phyloP scores from a whole-genome alignment of 92 coral and sea anemone species.

The Desmophyllum pertusum region DNA sequence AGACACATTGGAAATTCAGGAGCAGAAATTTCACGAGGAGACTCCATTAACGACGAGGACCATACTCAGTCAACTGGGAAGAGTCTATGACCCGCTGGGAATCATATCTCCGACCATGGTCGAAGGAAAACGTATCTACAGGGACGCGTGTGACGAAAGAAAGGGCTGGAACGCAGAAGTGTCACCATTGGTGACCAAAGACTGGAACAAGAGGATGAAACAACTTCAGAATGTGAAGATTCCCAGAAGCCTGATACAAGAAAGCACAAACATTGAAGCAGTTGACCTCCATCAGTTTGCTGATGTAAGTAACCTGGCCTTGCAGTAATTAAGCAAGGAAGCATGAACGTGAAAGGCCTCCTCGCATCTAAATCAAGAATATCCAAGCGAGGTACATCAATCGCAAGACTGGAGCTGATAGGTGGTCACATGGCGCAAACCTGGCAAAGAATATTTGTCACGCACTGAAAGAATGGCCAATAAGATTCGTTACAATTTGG shows the following conservation, averaged over 20 bases:
- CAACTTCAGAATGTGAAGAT: constrained; percentile 58
- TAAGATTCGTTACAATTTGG: constrained; percentile 46
- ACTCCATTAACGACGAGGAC: constrained; percentile 48
- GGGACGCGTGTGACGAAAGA: constrained; percentile 61
- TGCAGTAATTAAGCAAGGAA: constrained; percentile 52
- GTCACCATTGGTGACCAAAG: constrained; percentile 12
- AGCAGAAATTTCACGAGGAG: background rate
- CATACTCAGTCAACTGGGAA: constrained; percentile 56
- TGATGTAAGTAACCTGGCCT: constrained; percentile 71
- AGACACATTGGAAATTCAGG: constrained; percentile 42
- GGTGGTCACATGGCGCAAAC: constrained; percentile 65
- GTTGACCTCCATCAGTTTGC: constrained; percentile 69
- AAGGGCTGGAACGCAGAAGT: constrained; percentile 60
- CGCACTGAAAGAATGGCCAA: constrained; percentile 60
- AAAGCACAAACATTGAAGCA: constrained; percentile 17
- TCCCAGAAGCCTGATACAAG: constrained; percentile 53
- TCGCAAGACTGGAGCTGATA: constrained; percentile 69
- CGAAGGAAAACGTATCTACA: constrained; percentile 61
- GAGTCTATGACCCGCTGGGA: constrained; percentile 67
- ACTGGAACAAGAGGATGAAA: constrained; percentile 60
- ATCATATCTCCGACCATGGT: constrained; percentile 56
- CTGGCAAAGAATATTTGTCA: constrained; percentile 47
- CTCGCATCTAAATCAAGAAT: constrained; percentile 74
- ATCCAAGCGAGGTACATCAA: constrained; percentile 72
- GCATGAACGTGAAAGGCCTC: constrained; percentile 61